Base-by-base conservation (phyloP, 2,888 invertebrate genomes). In the Acrobasis consociella region DNA sequence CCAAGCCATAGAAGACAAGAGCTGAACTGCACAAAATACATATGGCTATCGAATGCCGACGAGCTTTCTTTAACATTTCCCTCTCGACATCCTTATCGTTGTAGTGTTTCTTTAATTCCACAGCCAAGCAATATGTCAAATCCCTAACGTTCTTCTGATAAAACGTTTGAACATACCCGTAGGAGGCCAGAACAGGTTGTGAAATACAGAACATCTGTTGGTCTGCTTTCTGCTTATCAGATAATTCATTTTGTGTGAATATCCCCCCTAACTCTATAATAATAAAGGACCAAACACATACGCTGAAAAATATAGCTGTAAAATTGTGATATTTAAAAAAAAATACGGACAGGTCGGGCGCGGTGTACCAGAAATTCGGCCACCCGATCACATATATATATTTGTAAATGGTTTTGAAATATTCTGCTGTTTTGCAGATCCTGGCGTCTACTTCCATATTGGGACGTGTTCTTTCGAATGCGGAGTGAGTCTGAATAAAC, bases 31-130 rank as follows among this genome's bases (percentile, higher is more conserved):
- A 69, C 62, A 53, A 31, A 1, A 62, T 50, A 0, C 74, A 7
- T 46, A 79, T 73, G 0, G 76, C 72, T 0, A 63, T 49, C 0
- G 76, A 64, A 46, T 76, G 82, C 2, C 70, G 42, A 49, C 68
- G 67, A 0, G 74, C 67, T 52, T 70, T 80, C 39, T 62, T 72
- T 7, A 87, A 76, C 82, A 86, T 83, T 10, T 72, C 64, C 53
- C 62, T 65, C 50, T 89, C 86, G 8, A 85, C 72, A 3, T 70
- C 65, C 0, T 63, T 60, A 61, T 87, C 82, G 55, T 83, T 86
- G 64, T 80, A 70, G 0, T 71, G 60, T 2, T 62, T 62, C 62
- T 85, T 86, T 31, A 85, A 62, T 0, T 13, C 62, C 1, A 82
- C 65, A 0, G 72, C 64, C 46, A 85, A 63, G 5, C 68, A 69